Base-by-base conservation (phyloP, 2,888 invertebrate genomes). In the Drepanosiphum platanoidis region DNA sequence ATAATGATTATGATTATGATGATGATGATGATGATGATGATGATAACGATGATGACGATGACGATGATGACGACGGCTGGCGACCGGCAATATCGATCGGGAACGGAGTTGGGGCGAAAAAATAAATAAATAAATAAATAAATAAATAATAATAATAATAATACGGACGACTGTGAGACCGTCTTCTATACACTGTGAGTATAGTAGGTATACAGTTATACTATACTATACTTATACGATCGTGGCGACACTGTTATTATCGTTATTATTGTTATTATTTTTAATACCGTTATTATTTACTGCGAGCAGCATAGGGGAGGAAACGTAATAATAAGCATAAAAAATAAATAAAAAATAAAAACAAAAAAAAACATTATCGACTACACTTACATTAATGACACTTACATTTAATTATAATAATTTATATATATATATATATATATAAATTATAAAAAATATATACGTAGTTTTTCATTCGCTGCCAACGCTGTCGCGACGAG, bases 201-300 rank as follows among this genome's bases (percentile, higher is more conserved):
- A n/a, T n/a, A n/a, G n/a, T n/a, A n/a, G n/a, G n/a, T 15, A 18
- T 30, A 42, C 42, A 18, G 9, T n/a, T 13, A n/a, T 42, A 42
- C 42, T 42, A 13, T 42, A 42, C 46, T 15, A 15, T 46, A 15
- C 18, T 18, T 42, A 46, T 46, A 58, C n/a, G 9, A 15, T 32
- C 0, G n/a, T 34, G n/a, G 1, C 61, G n/a, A n/a, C 36, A 34
- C 36, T 61, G 32, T 74, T 52, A 32, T 74, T 74, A 32, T 75
- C n/a, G 58, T 61, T 75, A 77, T 75, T 61, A 36, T 36, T 36
- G 34, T 74, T 74, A 52, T 74, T 34, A 52, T 74, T 30, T 22
- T 74, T 52, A 52, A 46, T n/a, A 74, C 7, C 22, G 30, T 74
- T 58, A 27, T n/a, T 36, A 34, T 36, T 75, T 75, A 61, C 61